phyloP scores from a whole-genome alignment of 2,113 vertebrate species.

The Albula goreensis region DNA sequence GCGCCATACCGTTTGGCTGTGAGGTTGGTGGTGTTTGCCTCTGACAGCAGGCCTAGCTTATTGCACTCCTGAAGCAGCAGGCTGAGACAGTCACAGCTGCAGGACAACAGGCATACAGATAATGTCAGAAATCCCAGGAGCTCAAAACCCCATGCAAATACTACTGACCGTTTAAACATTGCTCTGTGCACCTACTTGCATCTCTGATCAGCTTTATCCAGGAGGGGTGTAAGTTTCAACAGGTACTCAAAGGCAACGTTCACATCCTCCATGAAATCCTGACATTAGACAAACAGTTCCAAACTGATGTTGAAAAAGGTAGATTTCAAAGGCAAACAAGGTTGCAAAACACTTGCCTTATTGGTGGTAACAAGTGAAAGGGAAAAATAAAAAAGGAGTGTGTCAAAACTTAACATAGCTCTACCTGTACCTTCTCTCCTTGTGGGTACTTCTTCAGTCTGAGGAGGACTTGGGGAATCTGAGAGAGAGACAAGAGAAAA shows the following conservation, averaged over 20 bases:
- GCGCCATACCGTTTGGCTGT: constrained; percentile 80
- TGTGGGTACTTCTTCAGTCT: constrained; percentile 92
- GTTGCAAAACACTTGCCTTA: too few relatives aligned
- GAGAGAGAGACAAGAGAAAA: background rate
- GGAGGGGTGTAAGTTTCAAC: constrained; percentile 88
- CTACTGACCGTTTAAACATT: too few relatives aligned
- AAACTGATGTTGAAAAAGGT: background rate
- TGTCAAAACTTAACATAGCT: background rate
- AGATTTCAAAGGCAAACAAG: background rate
- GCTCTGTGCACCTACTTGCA: constrained; percentile 83
- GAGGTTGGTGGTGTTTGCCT: constrained; percentile 79
- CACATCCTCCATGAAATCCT: constrained; percentile 96
- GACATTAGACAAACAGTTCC: background rate
- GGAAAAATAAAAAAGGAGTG: constrained; percentile 8
- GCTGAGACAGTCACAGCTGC: constrained; percentile 88
- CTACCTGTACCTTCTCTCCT: constrained; percentile 82
- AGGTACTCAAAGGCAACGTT: constrained; percentile 90
- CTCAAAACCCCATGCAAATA: background rate
- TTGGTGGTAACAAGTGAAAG: too few relatives aligned
- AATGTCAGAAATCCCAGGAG: background rate
- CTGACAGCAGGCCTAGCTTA: constrained; percentile 90
- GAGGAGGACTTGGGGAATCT: constrained; percentile 95
- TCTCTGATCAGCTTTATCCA: constrained; percentile 95
- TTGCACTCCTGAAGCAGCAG: constrained; percentile 92
- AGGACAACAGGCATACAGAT: constrained; percentile 14